Conservation (phyloP, 1,140 invertebrate genomes). For the Drosophila sechellia region DNA sequence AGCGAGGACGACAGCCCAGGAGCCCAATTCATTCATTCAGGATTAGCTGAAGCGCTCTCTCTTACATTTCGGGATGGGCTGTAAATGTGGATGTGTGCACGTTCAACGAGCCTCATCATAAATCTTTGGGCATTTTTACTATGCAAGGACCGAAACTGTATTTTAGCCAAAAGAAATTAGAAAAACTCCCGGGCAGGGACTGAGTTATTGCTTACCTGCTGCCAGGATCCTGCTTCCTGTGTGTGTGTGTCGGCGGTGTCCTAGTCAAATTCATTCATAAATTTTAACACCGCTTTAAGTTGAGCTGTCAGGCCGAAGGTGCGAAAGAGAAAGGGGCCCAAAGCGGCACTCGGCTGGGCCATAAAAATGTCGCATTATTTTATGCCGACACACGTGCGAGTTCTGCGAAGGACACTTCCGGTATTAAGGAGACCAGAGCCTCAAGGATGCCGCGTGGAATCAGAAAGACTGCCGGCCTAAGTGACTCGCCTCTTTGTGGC, state of each 20-base stretch:
- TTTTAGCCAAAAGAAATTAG: constrained; percentile 53
- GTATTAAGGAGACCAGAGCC: constrained; percentile 47
- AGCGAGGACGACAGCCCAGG: constrained; percentile 47
- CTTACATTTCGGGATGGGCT: constrained; percentile 16
- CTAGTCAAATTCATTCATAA: constrained; percentile 73
- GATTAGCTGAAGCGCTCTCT: constrained; percentile 55
- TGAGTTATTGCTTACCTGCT: constrained; percentile 58
- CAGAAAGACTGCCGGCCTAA: constrained; percentile 31
- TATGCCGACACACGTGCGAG: constrained; percentile 61
- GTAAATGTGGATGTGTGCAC: constrained; percentile 10
- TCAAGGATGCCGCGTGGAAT: constrained; percentile 52
- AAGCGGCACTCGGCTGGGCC: constrained; percentile 63
- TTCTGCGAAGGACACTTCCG: constrained; percentile 74
- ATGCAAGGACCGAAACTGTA: constrained; percentile 62
- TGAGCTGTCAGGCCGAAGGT: constrained; percentile 35
- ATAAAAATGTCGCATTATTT: constrained; percentile 79
- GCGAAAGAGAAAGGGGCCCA: constrained; percentile 5
- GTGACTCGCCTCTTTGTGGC: constrained; percentile 52
- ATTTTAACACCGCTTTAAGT: constrained; percentile 73
- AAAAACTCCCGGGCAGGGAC: constrained; percentile 46
- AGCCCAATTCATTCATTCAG: constrained; percentile 71
- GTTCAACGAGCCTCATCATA: constrained; percentile 62
- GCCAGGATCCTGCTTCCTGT: constrained; percentile 21
- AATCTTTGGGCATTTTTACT: constrained; percentile 70
- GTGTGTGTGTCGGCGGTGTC: constrained; percentile 7